Base-by-base conservation (phyloP, 2,113 vertebrate species). In the Typhlomys cinereus region DNA sequence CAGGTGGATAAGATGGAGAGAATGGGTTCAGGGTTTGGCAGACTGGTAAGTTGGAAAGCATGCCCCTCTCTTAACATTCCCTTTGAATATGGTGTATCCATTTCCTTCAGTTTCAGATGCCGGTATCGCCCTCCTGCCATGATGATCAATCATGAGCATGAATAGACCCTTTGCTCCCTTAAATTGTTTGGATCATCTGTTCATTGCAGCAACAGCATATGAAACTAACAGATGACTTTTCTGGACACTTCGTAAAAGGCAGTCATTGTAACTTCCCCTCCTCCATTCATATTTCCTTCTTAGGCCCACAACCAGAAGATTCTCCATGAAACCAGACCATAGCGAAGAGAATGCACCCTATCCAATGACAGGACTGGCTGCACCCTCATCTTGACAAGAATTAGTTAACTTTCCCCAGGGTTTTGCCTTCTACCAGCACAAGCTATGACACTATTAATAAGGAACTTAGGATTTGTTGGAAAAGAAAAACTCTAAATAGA, bases 381-480 rank as follows among this genome's bases (percentile, higher is more conserved):
- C 3, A 62, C 83, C 36, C 23, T 71, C 57, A 36, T 44, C 67
- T 59, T 41, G 6, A n/a, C 34, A 90, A 88, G 88, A 13, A 20
- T 75, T 54, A 69, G 23, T 46, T 91, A 81, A 70, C 48, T n/a
- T n/a, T n/a, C 31, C 71, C 39, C 52, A 78, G 48, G 39, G 23
- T 92, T 91, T 59, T 71, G 61, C 36, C 41, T 83, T 80, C 41
- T 48, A 15, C 25, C 66, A 41, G 44, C 36, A 67, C 23, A 73
- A 85, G 80, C 41, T 52, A 75, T 27, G 39, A 34, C 46, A 93
- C 59, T 75, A 46, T 75, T 91, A 88, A 41, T 66, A 64, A 88
- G 27, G 74, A 74, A 57, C 61, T 64, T 41, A 71, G 41, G 81
- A 39, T 50, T 92, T 71, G 88, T 11, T 88, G 46, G 29, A 57